Evolutionary conservation across 2,888 invertebrate species (phyloP).

Genomic region (Euzetes globulus): DNA sequence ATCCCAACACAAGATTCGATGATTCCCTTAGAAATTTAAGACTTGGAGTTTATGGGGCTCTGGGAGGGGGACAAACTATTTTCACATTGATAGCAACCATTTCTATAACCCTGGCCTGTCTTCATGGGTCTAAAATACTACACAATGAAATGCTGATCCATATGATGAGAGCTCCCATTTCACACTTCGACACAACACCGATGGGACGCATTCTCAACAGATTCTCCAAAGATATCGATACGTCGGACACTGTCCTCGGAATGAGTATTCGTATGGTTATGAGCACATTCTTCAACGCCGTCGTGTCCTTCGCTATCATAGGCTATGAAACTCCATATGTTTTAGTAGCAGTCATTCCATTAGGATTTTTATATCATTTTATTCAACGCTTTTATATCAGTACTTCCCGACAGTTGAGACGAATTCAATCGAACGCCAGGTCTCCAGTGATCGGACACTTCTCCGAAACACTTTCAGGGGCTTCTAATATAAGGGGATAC

Average conservation of each 20-base stretch:
- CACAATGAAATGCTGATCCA: constrained; percentile 39
- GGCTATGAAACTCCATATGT: constrained; percentile 46
- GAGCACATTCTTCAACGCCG: constrained; percentile 35
- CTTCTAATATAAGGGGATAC: constrained; percentile 47
- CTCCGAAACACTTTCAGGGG: constrained; percentile 53
- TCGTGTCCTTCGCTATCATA: constrained; percentile 43
- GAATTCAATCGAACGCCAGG: constrained; percentile 53
- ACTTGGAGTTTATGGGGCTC: constrained; percentile 50
- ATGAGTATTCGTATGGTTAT: constrained; percentile 37
- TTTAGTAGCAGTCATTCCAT: constrained; percentile 45
- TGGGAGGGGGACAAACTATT: constrained; percentile 46
- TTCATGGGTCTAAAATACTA: constrained; percentile 52
- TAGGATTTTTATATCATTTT: constrained; percentile 45
- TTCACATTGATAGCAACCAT: constrained; percentile 30
- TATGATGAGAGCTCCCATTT: constrained; percentile 48
- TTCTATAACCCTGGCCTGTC: constrained; percentile 50
- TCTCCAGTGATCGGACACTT: constrained; percentile 56
- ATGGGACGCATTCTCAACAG: constrained; percentile 41
- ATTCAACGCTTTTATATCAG: constrained; percentile 52
- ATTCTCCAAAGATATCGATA: constrained; percentile 43
- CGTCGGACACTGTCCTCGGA: constrained; percentile 43
- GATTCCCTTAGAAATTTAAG: constrained; percentile 44
- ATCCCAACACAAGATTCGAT: constrained; percentile 36
- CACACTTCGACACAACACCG: constrained; percentile 49
- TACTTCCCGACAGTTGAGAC: constrained; percentile 54